Evolutionary conservation across 2,113 vertebrate genomes (phyloP).

Genomic region (Pelusios castaneus): DNA sequence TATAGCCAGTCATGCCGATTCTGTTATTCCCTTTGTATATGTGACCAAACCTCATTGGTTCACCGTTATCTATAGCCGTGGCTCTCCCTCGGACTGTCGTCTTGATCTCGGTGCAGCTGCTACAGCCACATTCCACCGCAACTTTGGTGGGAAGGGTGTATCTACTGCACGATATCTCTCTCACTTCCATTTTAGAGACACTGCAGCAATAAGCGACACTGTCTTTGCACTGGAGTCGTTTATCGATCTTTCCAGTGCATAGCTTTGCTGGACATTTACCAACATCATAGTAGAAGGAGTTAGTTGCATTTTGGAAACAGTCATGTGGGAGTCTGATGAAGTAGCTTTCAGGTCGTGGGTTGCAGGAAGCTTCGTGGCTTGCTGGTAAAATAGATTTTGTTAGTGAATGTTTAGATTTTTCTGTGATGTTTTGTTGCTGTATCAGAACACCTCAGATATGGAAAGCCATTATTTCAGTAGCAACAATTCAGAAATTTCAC

Average conservation of each 20-base stretch:
- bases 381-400: slow-evolving; percentile 76
- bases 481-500: background rate
- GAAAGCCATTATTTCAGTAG: background rate
- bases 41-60: slow-evolving; percentile 95
- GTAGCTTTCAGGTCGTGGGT: slow-evolving; percentile 85
- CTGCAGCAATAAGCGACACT: slow-evolving; percentile 89
- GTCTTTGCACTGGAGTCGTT: slow-evolving; percentile 90
- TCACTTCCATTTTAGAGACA: slow-evolving; percentile 85
- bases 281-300: slow-evolving; percentile 91
- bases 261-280: slow-evolving; percentile 85
- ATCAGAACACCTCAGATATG: background rate
- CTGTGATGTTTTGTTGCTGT: fast-evolving
- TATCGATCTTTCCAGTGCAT: slow-evolving; percentile 88
- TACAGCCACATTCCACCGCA: slow-evolving; percentile 86
- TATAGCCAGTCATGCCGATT: slow-evolving; percentile 95
- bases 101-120: slow-evolving; percentile 89
- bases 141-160: slow-evolving; percentile 92
- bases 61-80: slow-evolving; percentile 89
- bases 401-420: background rate
- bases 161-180: slow-evolving; percentile 84
- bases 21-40: slow-evolving; percentile 89
- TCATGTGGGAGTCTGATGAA: slow-evolving; percentile 91
- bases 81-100: slow-evolving; percentile 88
- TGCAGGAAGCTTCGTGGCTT: slow-evolving; percentile 81
- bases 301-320: slow-evolving; percentile 91